A percentile compares a stretch with the other conserved stretches of the same genome.
Evolutionary conservation across 2,797 vertebrate genomes (phyloP).

Genomic region (Melanotaenia boesemani): DNA sequence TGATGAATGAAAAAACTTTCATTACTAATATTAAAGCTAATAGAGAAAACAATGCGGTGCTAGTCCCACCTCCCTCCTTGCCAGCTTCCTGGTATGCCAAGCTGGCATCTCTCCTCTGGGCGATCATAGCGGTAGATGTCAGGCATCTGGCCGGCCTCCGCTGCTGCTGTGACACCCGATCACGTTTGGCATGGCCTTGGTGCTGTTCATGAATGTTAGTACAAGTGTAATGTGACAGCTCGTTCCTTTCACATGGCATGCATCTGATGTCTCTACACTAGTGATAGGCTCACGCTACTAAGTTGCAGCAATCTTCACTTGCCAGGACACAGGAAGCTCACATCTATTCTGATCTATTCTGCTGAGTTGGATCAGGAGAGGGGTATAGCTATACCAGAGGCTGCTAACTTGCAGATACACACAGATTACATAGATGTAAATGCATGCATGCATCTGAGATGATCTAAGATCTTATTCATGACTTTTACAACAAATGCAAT

Average conservation of each 20-base stretch:
- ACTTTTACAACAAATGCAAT: conserved; percentile 16
- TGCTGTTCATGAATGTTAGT: conserved; percentile 81
- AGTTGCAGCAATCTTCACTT: conserved; percentile 61
- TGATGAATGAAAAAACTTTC: not conserved
- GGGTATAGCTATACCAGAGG: conserved; percentile 14
- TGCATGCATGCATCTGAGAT: not conserved
- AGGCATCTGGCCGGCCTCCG: conserved; percentile 56
- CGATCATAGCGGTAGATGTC: conserved; percentile 57
- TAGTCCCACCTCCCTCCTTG: not conserved
- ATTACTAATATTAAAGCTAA: not conserved
- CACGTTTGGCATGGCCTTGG: conserved; percentile 70
- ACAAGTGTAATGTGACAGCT: conserved; percentile 85
- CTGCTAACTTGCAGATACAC: not conserved
- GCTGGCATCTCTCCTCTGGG: conserved; percentile 41
- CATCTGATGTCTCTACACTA: conserved; percentile 59
- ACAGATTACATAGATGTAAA: conserved; percentile 4
- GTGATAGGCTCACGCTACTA: conserved; percentile 67
- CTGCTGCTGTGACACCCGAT: conserved; percentile 77
- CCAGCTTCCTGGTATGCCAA: conserved; percentile 21
- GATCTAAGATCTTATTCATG: not conserved
- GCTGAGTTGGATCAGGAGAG: conserved; percentile 50
- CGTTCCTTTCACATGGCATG: conserved; percentile 77
- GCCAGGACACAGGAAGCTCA: conserved; percentile 47
- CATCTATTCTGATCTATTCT: conserved; percentile 51
- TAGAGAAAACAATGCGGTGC: not conserved